Conservation (phyloP, 2,888 invertebrate species). For the Parnassius apollo region DNA sequence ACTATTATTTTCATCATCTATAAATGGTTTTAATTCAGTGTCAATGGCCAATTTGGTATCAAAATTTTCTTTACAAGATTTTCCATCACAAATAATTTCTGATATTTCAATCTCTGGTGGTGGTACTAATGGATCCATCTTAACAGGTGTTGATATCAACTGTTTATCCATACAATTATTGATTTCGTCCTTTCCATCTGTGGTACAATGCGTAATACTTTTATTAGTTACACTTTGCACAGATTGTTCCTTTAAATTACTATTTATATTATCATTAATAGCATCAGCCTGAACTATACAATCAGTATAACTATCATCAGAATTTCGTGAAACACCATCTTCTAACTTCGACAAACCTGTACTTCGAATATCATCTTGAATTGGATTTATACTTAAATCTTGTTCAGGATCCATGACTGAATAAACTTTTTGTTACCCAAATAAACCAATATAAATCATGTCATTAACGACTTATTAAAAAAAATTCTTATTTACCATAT, state of each 20-base stretch:
- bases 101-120: not conserved
- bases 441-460: too few species aligned
- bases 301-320: not conserved
- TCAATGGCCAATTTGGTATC: slow-evolving; percentile 6
- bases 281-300: not conserved
- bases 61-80: slow-evolving; percentile 7
- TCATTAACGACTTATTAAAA: too few species aligned
- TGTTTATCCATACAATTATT: not conserved
- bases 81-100: slow-evolving; percentile 11
- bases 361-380: not conserved
- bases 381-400: not conserved
- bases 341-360: not conserved
- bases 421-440: not conserved
- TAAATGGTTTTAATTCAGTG: slow-evolving; percentile 8
- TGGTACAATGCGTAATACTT: not conserved
- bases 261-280: not conserved
- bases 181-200: not conserved
- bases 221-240: not conserved
- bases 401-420: slow-evolving; percentile 12
- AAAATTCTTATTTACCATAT: too few species aligned
- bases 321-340: not conserved
- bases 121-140: slow-evolving; percentile 1
- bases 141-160: not conserved
- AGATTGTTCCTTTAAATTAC: not conserved
- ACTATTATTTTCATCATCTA: slow-evolving; percentile 20